Conservation (phyloP, 2,888 invertebrate genomes). For the Leucania comma region DNA sequence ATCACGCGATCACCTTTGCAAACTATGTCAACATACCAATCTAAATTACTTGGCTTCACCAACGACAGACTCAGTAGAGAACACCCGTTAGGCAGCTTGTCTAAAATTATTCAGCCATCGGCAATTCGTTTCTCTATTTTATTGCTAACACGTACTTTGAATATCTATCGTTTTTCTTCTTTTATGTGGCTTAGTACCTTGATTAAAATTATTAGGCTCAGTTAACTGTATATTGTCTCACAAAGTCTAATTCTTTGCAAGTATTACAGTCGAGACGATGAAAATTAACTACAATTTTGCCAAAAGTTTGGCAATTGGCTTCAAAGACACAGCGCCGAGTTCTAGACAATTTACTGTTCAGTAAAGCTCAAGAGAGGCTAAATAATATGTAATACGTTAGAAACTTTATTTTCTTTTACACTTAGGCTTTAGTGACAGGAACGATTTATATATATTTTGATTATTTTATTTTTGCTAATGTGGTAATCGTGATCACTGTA, state of each 20-base stretch:
- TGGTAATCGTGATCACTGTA: neutral
- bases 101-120: conserved; percentile 11
- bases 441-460: neutral
- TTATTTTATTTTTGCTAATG: neutral
- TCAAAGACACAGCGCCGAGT: conserved; percentile 40
- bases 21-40: conserved; percentile 11
- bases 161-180: conserved; percentile 11
- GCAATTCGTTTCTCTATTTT: conserved; percentile 5
- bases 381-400: conserved; percentile 38
- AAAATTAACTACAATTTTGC: conserved; percentile 47
- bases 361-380: conserved; percentile 28
- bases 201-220: conserved; percentile 26
- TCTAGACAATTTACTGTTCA: conserved; percentile 37
- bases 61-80: neutral
- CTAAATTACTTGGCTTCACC: conserved; percentile 14
- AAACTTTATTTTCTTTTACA: conserved; percentile 30
- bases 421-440: neutral
- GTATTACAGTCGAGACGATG: conserved; percentile 36
- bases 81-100: neutral
- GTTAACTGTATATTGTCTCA: conserved; percentile 29
- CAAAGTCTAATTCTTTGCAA: conserved; percentile 38
- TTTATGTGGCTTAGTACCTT: neutral
- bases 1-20: conserved; percentile 10
- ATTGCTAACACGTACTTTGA: conserved; percentile 8
- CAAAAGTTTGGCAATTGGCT: conserved; percentile 44